Conservation (phyloP, 2,113 vertebrate genomes). For the Apodemus speciosus region DNA sequence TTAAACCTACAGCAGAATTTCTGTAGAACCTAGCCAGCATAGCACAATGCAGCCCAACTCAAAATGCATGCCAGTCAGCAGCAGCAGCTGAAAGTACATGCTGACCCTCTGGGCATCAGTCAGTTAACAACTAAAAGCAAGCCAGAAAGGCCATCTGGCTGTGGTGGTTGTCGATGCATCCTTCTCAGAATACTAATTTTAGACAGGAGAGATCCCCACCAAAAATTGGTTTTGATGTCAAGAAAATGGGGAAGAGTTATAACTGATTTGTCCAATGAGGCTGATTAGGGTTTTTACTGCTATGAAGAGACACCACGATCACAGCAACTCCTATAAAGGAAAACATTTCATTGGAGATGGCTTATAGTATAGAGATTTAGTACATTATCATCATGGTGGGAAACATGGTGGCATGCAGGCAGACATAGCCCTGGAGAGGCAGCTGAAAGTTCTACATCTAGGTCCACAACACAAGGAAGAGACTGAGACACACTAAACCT, state of each 20-base stretch:
- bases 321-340: background rate
- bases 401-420: background rate
- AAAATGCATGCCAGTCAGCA: conserved; percentile 3
- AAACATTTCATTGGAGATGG: background rate
- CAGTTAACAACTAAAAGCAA: conserved; percentile 5
- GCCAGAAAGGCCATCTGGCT: background rate
- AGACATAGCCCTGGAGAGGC: background rate
- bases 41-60: background rate
- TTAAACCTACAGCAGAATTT: conserved; percentile 5
- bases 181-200: background rate
- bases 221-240: conserved; percentile 10
- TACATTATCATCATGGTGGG: background rate
- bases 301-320: background rate
- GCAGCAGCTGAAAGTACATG: background rate
- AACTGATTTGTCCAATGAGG: background rate
- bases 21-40: background rate
- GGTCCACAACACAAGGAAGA: background rate
- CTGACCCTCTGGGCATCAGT: background rate
- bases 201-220: background rate
- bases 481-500: background rate
- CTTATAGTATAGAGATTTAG: background rate
- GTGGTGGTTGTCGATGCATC: background rate
- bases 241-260: background rate
- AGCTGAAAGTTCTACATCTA: background rate
- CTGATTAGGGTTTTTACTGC: background rate